Evolutionary conservation across 2,888 invertebrate species (phyloP).

Genomic region (Dinocampus coccinellae): DNA sequence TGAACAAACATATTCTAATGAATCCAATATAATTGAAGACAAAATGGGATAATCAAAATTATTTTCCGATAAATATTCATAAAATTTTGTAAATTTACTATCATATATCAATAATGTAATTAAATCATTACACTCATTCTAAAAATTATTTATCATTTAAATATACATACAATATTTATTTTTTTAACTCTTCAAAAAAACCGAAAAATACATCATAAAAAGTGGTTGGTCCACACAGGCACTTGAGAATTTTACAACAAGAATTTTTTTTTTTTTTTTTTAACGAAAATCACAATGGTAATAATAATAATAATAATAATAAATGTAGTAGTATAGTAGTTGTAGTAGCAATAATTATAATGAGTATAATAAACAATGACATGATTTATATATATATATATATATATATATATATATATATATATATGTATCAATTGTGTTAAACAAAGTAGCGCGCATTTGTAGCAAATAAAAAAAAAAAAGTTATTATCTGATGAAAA

Average conservation of each 20-base stretch:
- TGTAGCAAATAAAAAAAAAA: neutral
- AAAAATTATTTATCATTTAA: neutral
- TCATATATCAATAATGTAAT: slow-evolving; percentile 21
- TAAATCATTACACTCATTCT: slow-evolving; percentile 16
- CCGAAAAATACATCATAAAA: slow-evolving; percentile 1
- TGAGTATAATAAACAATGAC: neutral
- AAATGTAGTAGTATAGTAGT: no score
- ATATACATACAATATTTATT: neutral
- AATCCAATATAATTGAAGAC: neutral
- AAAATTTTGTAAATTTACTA: no score
- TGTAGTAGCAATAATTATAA: neutral
- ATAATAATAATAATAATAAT: no score
- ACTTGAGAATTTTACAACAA: no score
- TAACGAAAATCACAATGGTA: no score
- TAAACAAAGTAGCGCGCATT: neutral
- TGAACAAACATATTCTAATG: neutral
- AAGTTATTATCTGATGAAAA: neutral
- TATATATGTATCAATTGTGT: no score
- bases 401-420: no score
- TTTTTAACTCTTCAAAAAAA: slow-evolving; percentile 12
- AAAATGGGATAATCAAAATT: no score
- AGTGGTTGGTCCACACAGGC: slow-evolving; percentile 11
- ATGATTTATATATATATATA: neutral
- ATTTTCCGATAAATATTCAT: no score
- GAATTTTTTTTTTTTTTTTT: neutral